Conservation (phyloP, 1,140 invertebrate species). For the Eupeodes corollae region DNA sequence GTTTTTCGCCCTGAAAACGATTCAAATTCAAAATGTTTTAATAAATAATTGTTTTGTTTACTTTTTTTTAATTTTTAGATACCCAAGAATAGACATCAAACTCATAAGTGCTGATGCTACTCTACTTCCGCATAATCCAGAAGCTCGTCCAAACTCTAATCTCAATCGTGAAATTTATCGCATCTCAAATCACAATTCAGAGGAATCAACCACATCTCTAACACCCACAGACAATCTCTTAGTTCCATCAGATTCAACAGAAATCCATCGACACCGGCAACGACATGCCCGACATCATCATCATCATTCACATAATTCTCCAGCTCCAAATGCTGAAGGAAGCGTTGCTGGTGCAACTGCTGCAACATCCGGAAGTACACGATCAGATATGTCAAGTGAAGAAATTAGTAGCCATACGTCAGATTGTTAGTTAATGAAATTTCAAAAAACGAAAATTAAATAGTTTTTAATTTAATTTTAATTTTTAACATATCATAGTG, state of each 20-base stretch:
- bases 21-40: background rate
- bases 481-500: too few relatives aligned
- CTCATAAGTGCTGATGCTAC: slow-evolving; percentile 13
- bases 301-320: background rate
- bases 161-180: too few relatives aligned
- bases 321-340: too few relatives aligned
- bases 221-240: slow-evolving; percentile 25
- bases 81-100: slow-evolving; percentile 27
- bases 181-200: too few relatives aligned
- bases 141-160: too few relatives aligned
- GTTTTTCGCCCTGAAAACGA: background rate
- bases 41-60: background rate
- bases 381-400: too few relatives aligned
- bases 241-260: slow-evolving; percentile 13
- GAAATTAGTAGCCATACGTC: too few relatives aligned
- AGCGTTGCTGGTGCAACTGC: too few relatives aligned
- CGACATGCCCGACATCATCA: slow-evolving; percentile 14
- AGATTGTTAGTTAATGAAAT: too few relatives aligned
- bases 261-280: slow-evolving; percentile 14
- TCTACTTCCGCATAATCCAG: slow-evolving; percentile 3
- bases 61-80: slow-evolving; percentile 11
- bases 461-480: too few relatives aligned
- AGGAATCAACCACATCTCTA: slow-evolving; percentile 20
- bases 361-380: too few relatives aligned
- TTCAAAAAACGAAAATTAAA: too few relatives aligned